Evolutionary conservation across 2,113 vertebrate genomes (phyloP), one percentile per base, ranked within the genome.

Genomic region (Rhadina sibilatrix): DNA sequence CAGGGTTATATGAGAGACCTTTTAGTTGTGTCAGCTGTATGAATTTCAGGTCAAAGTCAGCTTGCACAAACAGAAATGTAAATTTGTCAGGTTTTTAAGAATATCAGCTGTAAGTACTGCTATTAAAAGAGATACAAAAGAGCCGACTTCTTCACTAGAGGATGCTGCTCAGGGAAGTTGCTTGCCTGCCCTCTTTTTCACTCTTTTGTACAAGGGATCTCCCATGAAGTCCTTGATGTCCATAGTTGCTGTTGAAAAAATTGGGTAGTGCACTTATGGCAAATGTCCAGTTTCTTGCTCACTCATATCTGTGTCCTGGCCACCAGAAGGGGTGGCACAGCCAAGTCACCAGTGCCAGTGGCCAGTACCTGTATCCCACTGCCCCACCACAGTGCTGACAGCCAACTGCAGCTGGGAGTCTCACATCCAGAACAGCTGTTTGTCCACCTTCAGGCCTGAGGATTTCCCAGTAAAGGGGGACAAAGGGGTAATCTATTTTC

Each of bases 251-350:
- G 18, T 9, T 81, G 53, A 37, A 28, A 83, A 83, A 61, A 50
- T 25, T 61, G 50, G 9, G 24, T 40, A 14, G 50, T 1, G 0
- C 37, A 11, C 22, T 42, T 11, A 20, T 0, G 27, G 70, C n/a
- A n/a, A 69, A 27, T 56, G 37, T 31, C 37, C 44, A 44, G 10
- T 25, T 40, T 59, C 52, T 35, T 57, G 35, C 77, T 83, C 37
- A 2, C 27, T 47, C 19, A 22, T 54, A 33, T 52, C 37, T 35
- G 14, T 74, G 69, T 68, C 38, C 54, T 75, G 44, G 63, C 31
- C 80, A n/a, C 27, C 75, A 54, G 76, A 49, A 69, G 46, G 28
- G 27, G 5, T 69, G 75, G 66, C 49, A 49, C n/a, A 49, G 60
- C 54, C 40, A 13, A 80, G 52, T 38, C 31, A 17, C 44, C 46